Conservation (phyloP, 2,113 vertebrate genomes). For the Podarcis cretensis region DNA sequence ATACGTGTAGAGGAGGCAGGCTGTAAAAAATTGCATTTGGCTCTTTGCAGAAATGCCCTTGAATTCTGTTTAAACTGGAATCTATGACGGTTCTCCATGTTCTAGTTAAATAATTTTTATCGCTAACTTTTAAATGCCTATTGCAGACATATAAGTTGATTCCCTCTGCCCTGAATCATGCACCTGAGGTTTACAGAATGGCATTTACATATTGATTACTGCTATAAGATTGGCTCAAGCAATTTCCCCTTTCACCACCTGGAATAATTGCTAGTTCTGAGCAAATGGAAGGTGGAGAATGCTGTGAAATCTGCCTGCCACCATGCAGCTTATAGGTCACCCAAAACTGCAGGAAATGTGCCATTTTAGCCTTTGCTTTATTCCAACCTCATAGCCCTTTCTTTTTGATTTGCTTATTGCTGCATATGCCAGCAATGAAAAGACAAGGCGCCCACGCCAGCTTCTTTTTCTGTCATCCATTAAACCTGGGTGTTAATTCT, state of each 20-base stretch:
- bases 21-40: not conserved
- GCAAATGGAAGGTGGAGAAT: constrained; percentile 74
- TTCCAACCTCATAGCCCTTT: constrained; percentile 66
- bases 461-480: constrained; percentile 62
- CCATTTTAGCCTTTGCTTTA: constrained; percentile 72
- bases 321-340: constrained; percentile 72
- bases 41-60: not conserved
- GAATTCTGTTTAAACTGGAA: not conserved
- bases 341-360: constrained; percentile 66
- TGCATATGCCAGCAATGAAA: constrained; percentile 75
- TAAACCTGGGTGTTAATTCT: constrained; percentile 72
- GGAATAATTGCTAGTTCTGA: constrained; percentile 84
- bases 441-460: constrained; percentile 65
- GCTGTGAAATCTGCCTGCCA: constrained; percentile 77
- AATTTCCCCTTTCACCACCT: constrained; percentile 79
- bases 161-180: constrained; percentile 70
- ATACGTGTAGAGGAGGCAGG: not conserved
- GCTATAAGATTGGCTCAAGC: constrained; percentile 76
- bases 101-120: constrained; percentile 29
- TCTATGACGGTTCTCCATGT: not conserved
- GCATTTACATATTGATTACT: constrained; percentile 78
- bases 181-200: constrained; percentile 73
- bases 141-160: constrained; percentile 60
- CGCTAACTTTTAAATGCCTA: constrained; percentile 51
- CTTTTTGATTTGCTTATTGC: constrained; percentile 68